Conservation (phyloP, 37 sponge, comb jelly and placozoan genomes). For the Ephydatia muelleri region DNA sequence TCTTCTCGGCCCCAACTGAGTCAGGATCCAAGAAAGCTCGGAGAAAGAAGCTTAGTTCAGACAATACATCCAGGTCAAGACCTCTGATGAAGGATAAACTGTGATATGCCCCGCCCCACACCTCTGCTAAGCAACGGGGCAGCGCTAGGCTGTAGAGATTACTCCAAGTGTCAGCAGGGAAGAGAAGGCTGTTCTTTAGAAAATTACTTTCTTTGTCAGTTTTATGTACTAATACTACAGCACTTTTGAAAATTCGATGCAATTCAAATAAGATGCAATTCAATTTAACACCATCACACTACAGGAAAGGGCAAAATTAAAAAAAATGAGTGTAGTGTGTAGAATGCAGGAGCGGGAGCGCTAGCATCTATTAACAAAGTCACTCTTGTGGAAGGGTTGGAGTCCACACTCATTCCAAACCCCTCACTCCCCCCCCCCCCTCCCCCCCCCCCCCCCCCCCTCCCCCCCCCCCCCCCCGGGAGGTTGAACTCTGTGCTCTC, state of each 20-base stretch:
- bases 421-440: not conserved
- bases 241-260: not conserved
- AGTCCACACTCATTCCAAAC: not conserved
- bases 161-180: not conserved
- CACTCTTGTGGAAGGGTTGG: not conserved
- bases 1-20: conserved; percentile 53
- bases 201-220: not conserved
- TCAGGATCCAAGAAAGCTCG: not conserved
- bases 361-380: not conserved
- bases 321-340: too few relatives aligned
- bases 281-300: not conserved
- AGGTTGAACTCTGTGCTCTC: too few relatives aligned
- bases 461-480: too few relatives aligned
- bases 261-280: not conserved
- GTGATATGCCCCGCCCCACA: not conserved
- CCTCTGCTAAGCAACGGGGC: not conserved
- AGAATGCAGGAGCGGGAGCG: not conserved
- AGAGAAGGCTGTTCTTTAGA: not conserved
- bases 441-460: too few relatives aligned
- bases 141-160: not conserved
- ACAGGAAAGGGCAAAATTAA: not conserved
- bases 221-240: too few relatives aligned
- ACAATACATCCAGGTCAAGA: conserved; percentile 36
- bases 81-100: not conserved
- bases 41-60: not conserved